Base-by-base conservation (phyloP, 92 coral and sea anemone species). In the Bergia puertoricense region DNA sequence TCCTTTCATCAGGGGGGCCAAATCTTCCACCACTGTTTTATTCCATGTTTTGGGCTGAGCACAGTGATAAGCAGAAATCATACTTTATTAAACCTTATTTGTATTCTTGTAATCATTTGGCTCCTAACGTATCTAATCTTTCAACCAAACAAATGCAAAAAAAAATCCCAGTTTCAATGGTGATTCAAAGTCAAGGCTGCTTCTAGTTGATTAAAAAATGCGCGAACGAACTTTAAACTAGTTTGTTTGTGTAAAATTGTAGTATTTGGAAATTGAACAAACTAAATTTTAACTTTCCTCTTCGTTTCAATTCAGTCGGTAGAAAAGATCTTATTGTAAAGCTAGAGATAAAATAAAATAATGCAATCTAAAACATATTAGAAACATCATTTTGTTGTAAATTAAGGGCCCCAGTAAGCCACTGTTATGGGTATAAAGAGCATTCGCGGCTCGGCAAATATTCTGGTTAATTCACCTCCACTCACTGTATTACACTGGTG, bases 1-100 rank as follows among this genome's bases (percentile, higher is more conserved):
- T 1, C 95, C 95, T 79, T 92, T 91, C 81, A 93, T 51, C 46
- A 94, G 62, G 0, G 94, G 92, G 4, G 95, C 98, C 92, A 94
- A 81, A 5, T 80, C 88, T 65, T 72, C 82, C 40, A 86, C 92
- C 10, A 48, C 41, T 15, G 86, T 85, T 37, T 41, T 82, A 39
- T 74, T 88, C 93, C 94, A 94, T 2, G 85, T 80, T 46, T 81
- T 86, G 38, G 91, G 92, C 94, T 92, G 77, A 5, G 43, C 16
- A 46, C 13, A 36, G 1, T 22, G 43, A 38, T 14, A 54, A 59
- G 9, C 30, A 62, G 7, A n/a, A 3, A 68, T 65, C 14, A 18
- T 11, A 43, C n/a, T 5, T 8, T 41, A 77, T 30, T 30, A 30
- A 30, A 8, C 50, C 22, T 41, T 40, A 14, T 42, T 16, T 75